Evolutionary conservation across 1,140 invertebrate genomes (phyloP).

Genomic region (Armadillidium nasatum): DNA sequence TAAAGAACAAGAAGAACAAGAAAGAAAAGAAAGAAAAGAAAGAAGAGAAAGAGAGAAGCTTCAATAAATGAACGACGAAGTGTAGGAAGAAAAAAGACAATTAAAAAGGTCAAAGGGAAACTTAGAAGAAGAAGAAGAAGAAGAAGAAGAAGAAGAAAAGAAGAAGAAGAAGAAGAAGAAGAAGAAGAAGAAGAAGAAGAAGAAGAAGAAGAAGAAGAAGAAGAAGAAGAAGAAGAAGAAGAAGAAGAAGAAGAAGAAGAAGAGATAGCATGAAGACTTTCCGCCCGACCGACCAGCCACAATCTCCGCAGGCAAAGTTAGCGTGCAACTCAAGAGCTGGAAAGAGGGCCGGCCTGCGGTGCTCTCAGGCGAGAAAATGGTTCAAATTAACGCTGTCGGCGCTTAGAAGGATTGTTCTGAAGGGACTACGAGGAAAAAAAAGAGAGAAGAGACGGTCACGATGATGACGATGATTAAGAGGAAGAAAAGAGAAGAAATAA

Average conservation of each 20-base stretch:
- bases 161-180: background rate
- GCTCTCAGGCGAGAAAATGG: constrained; percentile 6
- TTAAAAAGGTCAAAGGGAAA: background rate
- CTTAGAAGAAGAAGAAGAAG: background rate
- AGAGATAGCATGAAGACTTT: background rate
- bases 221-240: constrained; percentile 1
- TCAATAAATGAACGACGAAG: too few relatives aligned
- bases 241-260: constrained; percentile 20
- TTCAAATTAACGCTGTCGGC: constrained; percentile 8
- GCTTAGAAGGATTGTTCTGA: background rate
- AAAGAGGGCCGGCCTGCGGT: constrained; percentile 5
- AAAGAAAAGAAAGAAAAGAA: background rate
- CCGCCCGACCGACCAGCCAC: constrained; percentile 1
- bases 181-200: constrained; percentile 17
- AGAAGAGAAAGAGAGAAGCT: too few relatives aligned
- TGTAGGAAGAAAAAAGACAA: background rate
- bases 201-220: constrained; percentile 18
- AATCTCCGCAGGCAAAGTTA: constrained; percentile 3
- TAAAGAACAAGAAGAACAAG: background rate
- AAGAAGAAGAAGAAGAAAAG: background rate
- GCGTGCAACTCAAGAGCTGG: constrained; percentile 10
- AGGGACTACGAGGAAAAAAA: background rate
- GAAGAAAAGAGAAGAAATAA: background rate
- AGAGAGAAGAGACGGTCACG: background rate
- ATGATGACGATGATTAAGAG: background rate